Evolutionary conservation across 2,888 invertebrate species (phyloP).

Genomic region (Trachelus troglodyta): DNA sequence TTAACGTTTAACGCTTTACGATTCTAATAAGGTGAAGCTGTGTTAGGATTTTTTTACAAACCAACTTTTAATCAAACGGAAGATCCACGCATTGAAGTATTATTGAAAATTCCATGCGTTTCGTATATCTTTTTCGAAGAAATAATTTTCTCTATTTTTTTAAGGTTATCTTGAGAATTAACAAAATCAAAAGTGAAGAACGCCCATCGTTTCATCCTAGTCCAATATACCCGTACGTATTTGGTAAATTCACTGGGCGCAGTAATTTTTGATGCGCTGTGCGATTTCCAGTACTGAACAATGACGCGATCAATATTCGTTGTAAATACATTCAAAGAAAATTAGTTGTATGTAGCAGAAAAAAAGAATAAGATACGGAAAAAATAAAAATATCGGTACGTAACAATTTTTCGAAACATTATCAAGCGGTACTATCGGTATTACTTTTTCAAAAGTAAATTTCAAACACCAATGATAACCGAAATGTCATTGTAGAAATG

Average conservation of each 20-base stretch:
- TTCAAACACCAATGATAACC: neutral
- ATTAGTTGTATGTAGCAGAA: neutral
- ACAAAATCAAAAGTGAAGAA: neutral
- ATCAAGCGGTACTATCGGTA: neutral
- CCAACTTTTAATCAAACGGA: neutral
- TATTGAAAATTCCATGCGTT: neutral
- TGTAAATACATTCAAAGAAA: neutral
- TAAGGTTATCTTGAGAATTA: neutral
- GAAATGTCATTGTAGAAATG: neutral
- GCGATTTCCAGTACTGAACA: neutral
- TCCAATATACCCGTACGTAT: neutral
- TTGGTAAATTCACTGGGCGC: slow-evolving; percentile 1
- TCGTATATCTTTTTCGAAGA: neutral
- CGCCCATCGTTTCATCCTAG: neutral
- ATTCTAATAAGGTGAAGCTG: neutral
- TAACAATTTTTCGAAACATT: neutral
- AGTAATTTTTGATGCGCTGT: neutral
- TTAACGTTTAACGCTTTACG: slow-evolving; percentile 1
- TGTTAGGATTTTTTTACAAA: neutral
- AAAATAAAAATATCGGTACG: neutral
- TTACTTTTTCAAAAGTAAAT: neutral
- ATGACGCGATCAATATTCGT: neutral
- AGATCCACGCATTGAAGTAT: neutral
- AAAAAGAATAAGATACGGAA: neutral
- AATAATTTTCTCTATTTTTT: neutral